These are phyloP conservation scores for Forbesichthys agassizii DNA, from an alignment of 2,113 vertebrate species.

Conservation along the genomic window DNA sequence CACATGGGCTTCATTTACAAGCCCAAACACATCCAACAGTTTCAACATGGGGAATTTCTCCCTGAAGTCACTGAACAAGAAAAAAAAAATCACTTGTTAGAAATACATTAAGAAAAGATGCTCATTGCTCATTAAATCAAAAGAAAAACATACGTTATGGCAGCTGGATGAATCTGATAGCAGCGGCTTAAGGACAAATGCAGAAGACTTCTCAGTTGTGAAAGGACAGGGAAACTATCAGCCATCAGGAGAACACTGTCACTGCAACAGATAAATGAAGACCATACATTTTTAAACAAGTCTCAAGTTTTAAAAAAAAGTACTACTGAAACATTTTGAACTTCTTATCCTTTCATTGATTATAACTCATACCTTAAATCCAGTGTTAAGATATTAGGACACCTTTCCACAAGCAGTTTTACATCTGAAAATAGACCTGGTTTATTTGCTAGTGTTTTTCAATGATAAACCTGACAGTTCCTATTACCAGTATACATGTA, in stretches of 20 bases:
- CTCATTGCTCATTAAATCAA: background rate
- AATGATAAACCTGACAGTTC: background rate
- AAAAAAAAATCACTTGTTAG: background rate
- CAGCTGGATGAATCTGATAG: slow-evolving; percentile 88
- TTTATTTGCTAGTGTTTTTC: background rate
- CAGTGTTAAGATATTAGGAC: slow-evolving; percentile 80
- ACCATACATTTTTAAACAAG: too few species aligned
- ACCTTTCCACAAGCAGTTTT: slow-evolving; percentile 81
- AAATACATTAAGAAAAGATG: background rate
- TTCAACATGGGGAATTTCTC: slow-evolving; percentile 76
- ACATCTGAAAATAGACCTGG: slow-evolving; percentile 77
- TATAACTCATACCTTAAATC: slow-evolving; percentile 85
- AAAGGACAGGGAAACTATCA: slow-evolving; percentile 83
- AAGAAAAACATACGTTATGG: slow-evolving; percentile 72
- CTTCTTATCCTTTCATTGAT: too few species aligned
- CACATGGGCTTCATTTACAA: slow-evolving; percentile 81
- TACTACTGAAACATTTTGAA: too few species aligned
- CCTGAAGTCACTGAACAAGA: slow-evolving; percentile 77
- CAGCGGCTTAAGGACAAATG: slow-evolving; percentile 91
- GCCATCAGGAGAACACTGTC: slow-evolving; percentile 88
- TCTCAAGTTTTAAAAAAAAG: too few species aligned
- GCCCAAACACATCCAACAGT: slow-evolving; percentile 88
- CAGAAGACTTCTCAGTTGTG: slow-evolving; percentile 74
- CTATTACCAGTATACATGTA: too few species aligned
- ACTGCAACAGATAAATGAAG: slow-evolving; percentile 64